Base-by-base conservation (phyloP, 2,888 invertebrate species). In the Drosophila limbata region DNA sequence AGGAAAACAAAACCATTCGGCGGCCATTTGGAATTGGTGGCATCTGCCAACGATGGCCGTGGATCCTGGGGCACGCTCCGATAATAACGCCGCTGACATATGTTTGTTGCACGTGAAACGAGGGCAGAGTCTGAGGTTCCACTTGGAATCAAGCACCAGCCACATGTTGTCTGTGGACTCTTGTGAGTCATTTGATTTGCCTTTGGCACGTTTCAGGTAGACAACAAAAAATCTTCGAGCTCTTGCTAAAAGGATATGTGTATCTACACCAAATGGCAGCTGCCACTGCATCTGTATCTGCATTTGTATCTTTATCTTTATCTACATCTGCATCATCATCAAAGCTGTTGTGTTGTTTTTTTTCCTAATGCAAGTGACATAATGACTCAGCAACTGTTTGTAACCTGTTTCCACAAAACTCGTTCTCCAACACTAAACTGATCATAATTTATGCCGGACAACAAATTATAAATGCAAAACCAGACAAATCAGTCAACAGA, bases 101-200 rank as follows among this genome's bases (percentile, higher is more conserved):
- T 79, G 74, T 61, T 57, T 52, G 53, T 35, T 74, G 69, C 78
- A 78, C 79, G 81, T 79, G 78, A 62, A 39, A 50, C 28, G 59
- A 25, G 25, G 1, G 5, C 25, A 1, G 25, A 25, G 33, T 10
- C 69, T 40, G 35, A 15, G 28, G 21, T 21, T 15, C 51, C 51
- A 39, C 64, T 56, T 47, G 33, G 25, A 42, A 33, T 19, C 57
- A 25, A 40, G 42, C 28, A 55, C 19, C 61, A 59, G 52, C 52
- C 73, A 69, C 63, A 78, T 78, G 79, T 78, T 59, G 51, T 56
- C 28, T 39, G 35, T 42, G 50, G 47, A 28, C 33, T 62, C 52
- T 40, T 33, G 57, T 66, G 74, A 62, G 50, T 73, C 68, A 74
- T 65, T 73, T 53, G 77, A 62, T 77, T 77, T 72, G 72, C 47